Base-by-base conservation (phyloP, 2,113 vertebrate genomes). In the Nothobranchius furzeri region DNA sequence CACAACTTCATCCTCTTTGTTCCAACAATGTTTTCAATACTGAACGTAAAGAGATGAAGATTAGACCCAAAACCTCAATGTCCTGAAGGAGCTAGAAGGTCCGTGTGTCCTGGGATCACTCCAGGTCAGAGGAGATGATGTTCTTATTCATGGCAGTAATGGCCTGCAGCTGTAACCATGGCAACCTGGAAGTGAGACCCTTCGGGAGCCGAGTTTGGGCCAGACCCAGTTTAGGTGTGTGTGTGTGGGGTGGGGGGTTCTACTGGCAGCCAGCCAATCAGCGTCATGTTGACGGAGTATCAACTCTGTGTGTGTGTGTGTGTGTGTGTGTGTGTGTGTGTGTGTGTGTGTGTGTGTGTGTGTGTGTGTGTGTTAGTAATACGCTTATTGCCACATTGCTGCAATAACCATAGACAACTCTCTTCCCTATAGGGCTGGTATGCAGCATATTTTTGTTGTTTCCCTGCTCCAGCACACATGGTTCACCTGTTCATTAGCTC, bases 131-230 rank as follows among this genome's bases (percentile, higher is more conserved):
- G 70, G 56, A 78, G 79, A 70, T 77, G 76, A 79, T 81, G 69
- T 69, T 82, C 70, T 80, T 73, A 85, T 85, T 87, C 82, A 87
- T 37, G 67, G 59, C 9, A 9, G 52, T 73, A 76, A 81, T 78
- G 76, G 79, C 74, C 82, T 85, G 79, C 76, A 78, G 55, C 72
- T 30, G 74, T 82, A 56, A 64, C 85, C 79, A 82, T 73, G 79
- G 64, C 42, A 80, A 82, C 82, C 40, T 3, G 58, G 73, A 68
- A 77, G 73, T 73, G 79, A 82, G 65, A 52, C 70, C 64, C 76
- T 40, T 14, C 63, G 70, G 72, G 73, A 75, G 53, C 51, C 13
- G 35, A 61, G 54, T 55, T 15, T 4, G 64, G 36, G 68, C 58
- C 0, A 12, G 46, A 42, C 12, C 64, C 30, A 52, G 60, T 62